Evolutionary conservation across 1,140 invertebrate species (phyloP).

Genomic region (Homarus americanus): DNA sequence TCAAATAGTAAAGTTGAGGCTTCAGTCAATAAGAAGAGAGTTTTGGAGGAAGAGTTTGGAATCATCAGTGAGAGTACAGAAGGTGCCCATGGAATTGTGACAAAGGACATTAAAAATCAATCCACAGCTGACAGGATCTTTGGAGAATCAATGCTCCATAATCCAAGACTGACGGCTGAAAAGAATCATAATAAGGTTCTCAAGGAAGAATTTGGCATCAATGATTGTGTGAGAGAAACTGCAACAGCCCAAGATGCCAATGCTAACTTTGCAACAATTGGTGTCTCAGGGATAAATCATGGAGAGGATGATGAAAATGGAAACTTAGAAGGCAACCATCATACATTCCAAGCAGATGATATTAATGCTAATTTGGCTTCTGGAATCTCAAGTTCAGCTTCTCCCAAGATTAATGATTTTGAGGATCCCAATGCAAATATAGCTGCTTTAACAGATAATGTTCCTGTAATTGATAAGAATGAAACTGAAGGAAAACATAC

Average conservation of each 20-base stretch:
- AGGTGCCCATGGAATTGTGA: not conserved
- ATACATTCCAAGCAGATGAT: not conserved
- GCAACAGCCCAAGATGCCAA: constrained; percentile 21
- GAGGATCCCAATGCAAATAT: constrained; percentile 34
- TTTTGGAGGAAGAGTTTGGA: constrained; percentile 29
- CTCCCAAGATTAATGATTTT: not conserved
- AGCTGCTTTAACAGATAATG: not conserved
- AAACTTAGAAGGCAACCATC: not conserved
- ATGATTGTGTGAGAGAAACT: not conserved
- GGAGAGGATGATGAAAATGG: constrained; percentile 16
- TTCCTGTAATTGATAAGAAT: not conserved
- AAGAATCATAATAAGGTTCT: constrained; percentile 22
- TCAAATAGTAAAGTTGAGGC: not conserved
- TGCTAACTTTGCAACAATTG: constrained; percentile 31
- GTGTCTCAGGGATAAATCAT: not conserved
- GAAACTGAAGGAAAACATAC: not conserved
- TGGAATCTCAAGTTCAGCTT: not conserved
- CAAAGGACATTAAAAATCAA: not conserved
- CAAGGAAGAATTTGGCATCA: constrained; percentile 38
- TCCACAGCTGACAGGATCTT: not conserved
- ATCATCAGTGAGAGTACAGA: not conserved
- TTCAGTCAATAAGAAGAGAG: constrained; percentile 3
- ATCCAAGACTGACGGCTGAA: not conserved
- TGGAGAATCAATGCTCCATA: not conserved
- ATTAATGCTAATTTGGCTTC: constrained; percentile 24